These are phyloP conservation scores for Glaucopsyche alexis DNA, from an alignment of 2,888 invertebrate genomes.

Conservation along the genomic window DNA sequence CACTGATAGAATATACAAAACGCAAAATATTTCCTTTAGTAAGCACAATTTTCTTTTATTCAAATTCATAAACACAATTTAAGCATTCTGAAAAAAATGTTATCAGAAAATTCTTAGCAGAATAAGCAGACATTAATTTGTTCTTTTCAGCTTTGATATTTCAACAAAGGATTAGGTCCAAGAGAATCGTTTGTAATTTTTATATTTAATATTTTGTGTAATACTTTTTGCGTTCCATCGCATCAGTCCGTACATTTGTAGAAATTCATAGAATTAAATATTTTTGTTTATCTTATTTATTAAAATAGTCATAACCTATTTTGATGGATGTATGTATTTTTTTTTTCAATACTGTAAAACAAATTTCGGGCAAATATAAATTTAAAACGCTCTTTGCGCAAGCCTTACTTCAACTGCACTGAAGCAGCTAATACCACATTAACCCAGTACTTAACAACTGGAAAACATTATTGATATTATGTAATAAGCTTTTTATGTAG, in stretches of 20 bases:
- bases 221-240: not conserved
- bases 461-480: no score
- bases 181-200: not conserved
- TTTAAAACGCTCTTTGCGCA: no score
- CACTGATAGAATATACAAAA: not conserved
- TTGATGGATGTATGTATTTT: no score
- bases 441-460: no score
- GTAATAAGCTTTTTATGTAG: no score
- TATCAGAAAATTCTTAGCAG: not conserved
- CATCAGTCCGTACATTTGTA: not conserved
- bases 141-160: constrained; percentile 14
- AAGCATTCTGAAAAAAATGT: not conserved
- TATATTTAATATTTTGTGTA: not conserved
- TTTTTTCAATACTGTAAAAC: no score
- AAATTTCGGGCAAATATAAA: no score
- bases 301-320: no score
- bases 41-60: not conserved
- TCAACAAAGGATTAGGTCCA: not conserved
- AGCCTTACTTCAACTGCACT: no score
- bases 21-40: not conserved
- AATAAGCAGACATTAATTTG: not conserved
- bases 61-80: constrained; percentile 4
- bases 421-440: no score
- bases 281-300: no score
- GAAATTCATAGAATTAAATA: no score